Base-by-base conservation (phyloP, 2,797 vertebrate genomes). In the Allobates femoralis region DNA sequence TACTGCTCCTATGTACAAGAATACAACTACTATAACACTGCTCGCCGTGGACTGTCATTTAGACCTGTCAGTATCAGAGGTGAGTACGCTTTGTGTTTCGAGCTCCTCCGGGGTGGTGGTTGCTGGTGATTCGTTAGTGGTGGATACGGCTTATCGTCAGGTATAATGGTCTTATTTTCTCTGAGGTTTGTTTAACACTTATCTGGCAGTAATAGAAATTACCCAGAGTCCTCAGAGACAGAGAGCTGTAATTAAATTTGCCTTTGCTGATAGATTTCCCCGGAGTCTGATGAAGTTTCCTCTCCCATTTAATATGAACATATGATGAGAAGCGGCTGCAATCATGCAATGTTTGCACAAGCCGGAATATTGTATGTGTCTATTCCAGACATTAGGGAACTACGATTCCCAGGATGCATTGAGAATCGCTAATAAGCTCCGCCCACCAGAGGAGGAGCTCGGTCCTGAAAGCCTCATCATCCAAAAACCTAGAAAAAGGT, bases 191-290 rank as follows among this genome's bases (percentile, higher is more conserved):
- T 86, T 18, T 76, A 32, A 81, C 71, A 76, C 56, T 81, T 86
- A 67, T 86, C 71, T 64, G 46, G 28, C 60, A 50, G 80, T 81
- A 81, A 86, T 86, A 79, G 79, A 86, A 81, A 82, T 86, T 86
- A 67, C 79, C 69, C 85, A 76, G 85, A 5, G 30, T 82, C 85
- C 85, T 82, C 14, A 2, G 85, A 86, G 85, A 86, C 79, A 56
- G 28, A 81, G 67, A 55, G 46, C 79, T 55, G 81, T 86, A 86
- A 86, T 86, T 86, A 86, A 81, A 86, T 86, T 81, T 81, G 56
- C 71, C 79, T 86, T 86, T 86, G 30, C 69, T 82, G 69, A 51
- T 66, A 86, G 71, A 86, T 81, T 76, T 86, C 71, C 79, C 26
- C 10, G 79, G 71, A 60, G 10, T 55, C 23, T 3, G 46, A 55